Base-by-base conservation (phyloP, 2,797 vertebrate species). In the Rhinogobio ventralis region DNA sequence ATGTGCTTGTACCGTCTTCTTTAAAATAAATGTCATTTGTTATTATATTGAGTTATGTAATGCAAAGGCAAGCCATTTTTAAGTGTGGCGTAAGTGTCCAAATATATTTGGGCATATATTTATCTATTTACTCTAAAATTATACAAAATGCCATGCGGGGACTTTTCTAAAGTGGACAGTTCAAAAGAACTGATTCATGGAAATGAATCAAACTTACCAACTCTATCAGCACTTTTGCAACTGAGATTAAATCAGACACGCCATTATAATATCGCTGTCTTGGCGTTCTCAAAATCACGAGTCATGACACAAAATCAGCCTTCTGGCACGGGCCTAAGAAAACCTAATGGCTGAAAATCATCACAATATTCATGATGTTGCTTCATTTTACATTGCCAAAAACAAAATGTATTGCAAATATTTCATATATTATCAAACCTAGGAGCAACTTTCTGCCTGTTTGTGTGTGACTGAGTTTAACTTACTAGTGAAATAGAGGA, bases 261-360 rank as follows among this genome's bases (percentile, higher is more conserved):
- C 20, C 20, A 75, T 75, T 75, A 75, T 75, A 55, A 75, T 75
- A 75, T 75, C 51, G 73, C 49, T 36, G 73, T 55, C 73, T 55
- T 36, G 0, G 73, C 51, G 13, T 39, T 75, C 73, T 75, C 51
- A 55, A 75, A 75, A 55, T 75, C 73, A 55, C 49, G 1, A 75
- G 73, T 75, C 51, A 75, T 75, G 73, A 75, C 51, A 75, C 73
- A 75, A 53, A 55, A 75, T 75, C 30, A 75, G 73, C 51, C 73
- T 75, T 39, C 51, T 75, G 51, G 51, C 73, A 55, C 13, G 20
- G 30, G 51, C 20, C 73, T 39, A 17, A 75, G 23, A 55, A 55
- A 75, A n/a, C 49, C 51, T 55, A 75, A 55, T 75, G 49, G 33
- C 23, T 75, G 30, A 75, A 36, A 55, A 75, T 75, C 49, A 75